Evolutionary conservation across 2,888 invertebrate genomes (phyloP).

Genomic region (Dexiosoma caninum): DNA sequence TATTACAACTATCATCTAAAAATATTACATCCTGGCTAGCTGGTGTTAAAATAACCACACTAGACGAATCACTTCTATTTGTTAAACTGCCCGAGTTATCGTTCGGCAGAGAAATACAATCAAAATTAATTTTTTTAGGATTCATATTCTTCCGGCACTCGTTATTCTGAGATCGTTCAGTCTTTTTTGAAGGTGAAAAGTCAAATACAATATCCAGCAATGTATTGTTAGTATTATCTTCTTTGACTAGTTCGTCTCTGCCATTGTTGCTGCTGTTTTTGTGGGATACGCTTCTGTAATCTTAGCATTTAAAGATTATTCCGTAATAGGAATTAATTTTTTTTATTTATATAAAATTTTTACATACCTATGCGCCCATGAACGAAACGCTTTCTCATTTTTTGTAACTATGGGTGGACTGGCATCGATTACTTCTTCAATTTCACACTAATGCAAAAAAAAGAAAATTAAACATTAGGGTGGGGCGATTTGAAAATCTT

Average conservation of each 20-base stretch:
- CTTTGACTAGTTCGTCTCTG: conserved; percentile 15
- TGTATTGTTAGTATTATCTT: conserved; percentile 30
- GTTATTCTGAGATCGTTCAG: background rate
- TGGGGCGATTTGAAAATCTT: no score
- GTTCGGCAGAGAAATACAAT: conserved; percentile 4
- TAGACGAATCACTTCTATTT: conserved; percentile 54
- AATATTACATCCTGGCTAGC: conserved; percentile 74
- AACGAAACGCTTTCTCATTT: conserved; percentile 66
- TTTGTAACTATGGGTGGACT: conserved; percentile 68
- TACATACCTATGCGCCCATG: conserved; percentile 68
- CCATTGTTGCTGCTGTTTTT: conserved; percentile 62
- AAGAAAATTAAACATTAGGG: background rate
- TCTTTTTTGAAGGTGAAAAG: conserved; percentile 56
- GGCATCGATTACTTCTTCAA: conserved; percentile 69
- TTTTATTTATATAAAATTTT: background rate
- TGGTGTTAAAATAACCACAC: conserved; percentile 73
- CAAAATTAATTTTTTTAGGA: conserved; percentile 28
- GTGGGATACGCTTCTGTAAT: conserved; percentile 69
- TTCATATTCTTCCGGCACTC: background rate
- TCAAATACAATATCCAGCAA: conserved; percentile 67
- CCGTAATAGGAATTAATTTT: no score
- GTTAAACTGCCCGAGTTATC: background rate
- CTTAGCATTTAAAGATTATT: conserved; percentile 61
- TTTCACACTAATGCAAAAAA: conserved; percentile 34
- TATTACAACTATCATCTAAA: conserved; percentile 70